phyloP scores from a whole-genome alignment of 1,140 invertebrate species.

The Glossosoma conforme region DNA sequence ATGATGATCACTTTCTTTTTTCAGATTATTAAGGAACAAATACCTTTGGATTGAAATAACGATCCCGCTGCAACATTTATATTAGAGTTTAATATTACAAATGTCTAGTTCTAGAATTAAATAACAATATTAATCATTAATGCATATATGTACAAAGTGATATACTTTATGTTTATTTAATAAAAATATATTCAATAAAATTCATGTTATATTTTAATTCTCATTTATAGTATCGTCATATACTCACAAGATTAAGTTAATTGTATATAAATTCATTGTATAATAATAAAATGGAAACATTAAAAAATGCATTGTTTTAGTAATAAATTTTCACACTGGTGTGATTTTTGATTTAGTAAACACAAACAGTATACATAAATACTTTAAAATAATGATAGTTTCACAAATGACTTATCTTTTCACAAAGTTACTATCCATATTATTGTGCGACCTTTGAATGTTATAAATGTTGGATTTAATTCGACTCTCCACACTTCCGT shows the following conservation, averaged over 20 bases:
- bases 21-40: slow-evolving; percentile 58
- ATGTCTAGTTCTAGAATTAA: too few species aligned
- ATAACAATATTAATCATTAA: slow-evolving; percentile 1
- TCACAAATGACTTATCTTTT: slow-evolving; percentile 38
- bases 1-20: slow-evolving; percentile 17
- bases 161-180: slow-evolving; percentile 7
- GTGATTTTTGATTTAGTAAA: too few species aligned
- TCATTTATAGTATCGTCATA: too few species aligned
- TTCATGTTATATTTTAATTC: too few species aligned
- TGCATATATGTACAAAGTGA: too few species aligned
- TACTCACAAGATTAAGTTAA: too few species aligned
- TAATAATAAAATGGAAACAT: too few species aligned
- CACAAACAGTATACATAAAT: too few species aligned
- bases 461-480: slow-evolving; percentile 79
- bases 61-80: too few species aligned
- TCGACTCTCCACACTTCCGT: slow-evolving; percentile 64
- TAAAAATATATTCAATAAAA: slow-evolving; percentile 8
- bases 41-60: slow-evolving; percentile 50
- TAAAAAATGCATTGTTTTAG: slow-evolving; percentile 8
- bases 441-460: slow-evolving; percentile 62
- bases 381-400: too few species aligned
- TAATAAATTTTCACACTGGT: neutral
- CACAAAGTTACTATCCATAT: slow-evolving; percentile 72
- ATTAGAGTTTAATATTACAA: too few species aligned
- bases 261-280: too few species aligned